phyloP scores from a whole-genome alignment of 2,797 vertebrate species.

The Gymnoscopelus braueri region DNA sequence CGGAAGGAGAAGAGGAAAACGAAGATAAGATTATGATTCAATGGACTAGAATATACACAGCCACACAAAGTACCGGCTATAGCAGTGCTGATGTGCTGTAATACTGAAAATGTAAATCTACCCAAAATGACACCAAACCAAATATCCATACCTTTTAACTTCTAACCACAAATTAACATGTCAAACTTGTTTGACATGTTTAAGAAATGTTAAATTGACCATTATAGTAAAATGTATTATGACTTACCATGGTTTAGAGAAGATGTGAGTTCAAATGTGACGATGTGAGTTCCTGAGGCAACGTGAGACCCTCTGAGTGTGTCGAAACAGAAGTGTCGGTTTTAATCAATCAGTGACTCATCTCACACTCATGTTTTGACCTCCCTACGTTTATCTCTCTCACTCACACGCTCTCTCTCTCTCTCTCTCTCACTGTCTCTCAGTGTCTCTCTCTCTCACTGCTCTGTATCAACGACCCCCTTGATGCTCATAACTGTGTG shows the following conservation, averaged over 20 bases:
- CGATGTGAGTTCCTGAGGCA: slow-evolving; percentile 38
- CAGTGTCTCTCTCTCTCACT: not conserved
- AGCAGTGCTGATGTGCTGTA: not conserved
- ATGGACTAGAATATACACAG: not conserved
- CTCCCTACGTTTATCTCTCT: not conserved
- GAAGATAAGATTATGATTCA: not conserved
- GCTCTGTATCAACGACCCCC: slow-evolving; percentile 47
- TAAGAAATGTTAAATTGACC: not conserved
- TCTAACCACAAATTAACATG: not conserved
- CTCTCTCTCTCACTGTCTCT: slow-evolving; percentile 4
- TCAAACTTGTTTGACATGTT: not conserved
- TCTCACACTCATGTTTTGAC: too few species aligned
- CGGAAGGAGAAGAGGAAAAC: not conserved
- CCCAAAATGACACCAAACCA: not conserved
- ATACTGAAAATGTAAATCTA: not conserved
- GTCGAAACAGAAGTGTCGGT: slow-evolving; percentile 11
- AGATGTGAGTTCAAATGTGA: slow-evolving; percentile 3
- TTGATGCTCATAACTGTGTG: slow-evolving; percentile 1
- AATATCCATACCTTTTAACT: not conserved
- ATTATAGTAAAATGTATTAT: slow-evolving; percentile 5
- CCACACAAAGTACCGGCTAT: not conserved
- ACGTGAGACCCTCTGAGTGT: slow-evolving; percentile 64
- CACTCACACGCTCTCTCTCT: not conserved
- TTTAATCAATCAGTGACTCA: too few species aligned
- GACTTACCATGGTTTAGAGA: slow-evolving; percentile 52